These are phyloP conservation scores for Phymatocera aterrima DNA, from an alignment of 2,888 invertebrate species.

Conservation along the genomic window DNA sequence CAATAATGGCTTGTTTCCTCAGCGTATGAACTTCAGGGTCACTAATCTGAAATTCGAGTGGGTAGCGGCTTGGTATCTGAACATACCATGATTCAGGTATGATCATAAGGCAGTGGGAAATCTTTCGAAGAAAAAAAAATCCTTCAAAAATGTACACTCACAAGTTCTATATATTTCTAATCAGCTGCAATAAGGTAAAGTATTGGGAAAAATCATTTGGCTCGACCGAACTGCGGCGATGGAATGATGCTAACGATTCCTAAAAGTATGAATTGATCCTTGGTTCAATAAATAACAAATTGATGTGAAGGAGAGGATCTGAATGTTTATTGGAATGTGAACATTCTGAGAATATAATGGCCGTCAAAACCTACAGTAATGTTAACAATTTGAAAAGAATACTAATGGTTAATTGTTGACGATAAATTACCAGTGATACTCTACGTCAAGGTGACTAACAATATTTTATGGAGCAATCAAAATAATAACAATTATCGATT, in stretches of 20 bases:
- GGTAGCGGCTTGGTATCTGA: too few relatives aligned
- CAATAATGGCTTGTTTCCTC: too few relatives aligned
- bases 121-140: background rate
- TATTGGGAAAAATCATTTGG: background rate
- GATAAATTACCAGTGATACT: conserved; percentile 5
- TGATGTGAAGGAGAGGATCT: background rate
- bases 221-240: background rate
- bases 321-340: background rate
- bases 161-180: background rate
- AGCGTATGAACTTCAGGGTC: too few relatives aligned
- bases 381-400: background rate
- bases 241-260: background rate
- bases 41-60: too few relatives aligned
- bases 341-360: too few relatives aligned
- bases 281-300: background rate
- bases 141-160: background rate
- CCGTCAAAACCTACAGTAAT: background rate
- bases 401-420: background rate
- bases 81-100: background rate
- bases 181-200: background rate
- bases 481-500: conserved; percentile 21
- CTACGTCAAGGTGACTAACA: background rate
- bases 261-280: background rate
- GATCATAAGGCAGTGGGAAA: background rate
- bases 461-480: conserved; percentile 5